Evolutionary conservation across 2,888 invertebrate genomes (phyloP), one percentile per base, ranked within the genome.

Genomic region (Xylophagus ater): DNA sequence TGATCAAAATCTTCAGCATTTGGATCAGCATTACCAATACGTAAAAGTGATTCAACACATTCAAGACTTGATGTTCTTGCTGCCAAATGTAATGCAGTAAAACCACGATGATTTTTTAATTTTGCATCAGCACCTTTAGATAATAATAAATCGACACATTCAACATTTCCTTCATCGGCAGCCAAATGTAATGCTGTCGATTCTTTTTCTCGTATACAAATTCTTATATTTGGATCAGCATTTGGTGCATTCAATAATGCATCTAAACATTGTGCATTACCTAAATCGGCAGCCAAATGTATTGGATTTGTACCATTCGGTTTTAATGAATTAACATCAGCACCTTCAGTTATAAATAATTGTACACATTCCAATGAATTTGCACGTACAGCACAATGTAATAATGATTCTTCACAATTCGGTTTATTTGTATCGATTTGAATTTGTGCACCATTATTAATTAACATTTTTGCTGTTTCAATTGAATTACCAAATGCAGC

Each of bases 401-500:
- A 67, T 25, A 84, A 72, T 17, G 81, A 81, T 53, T 85, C 85
- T 55, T 81, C 81, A 53, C 76, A 76, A 52, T 77, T 74, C n/a
- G 60, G 65, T 4, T 73, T 73, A 49, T 71, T 79, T 17, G 75
- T 77, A 28, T 81, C 76, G 40, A 78, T 68, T 45, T 74, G 72
- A 33, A 85, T 75, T 44, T 74, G 72, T 37, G 85, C 78, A 14
- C 80, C 81, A 46, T 73, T 73, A 45, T 74, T 74, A 45, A 89
- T 72, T 43, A 92, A 72, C 54, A 86, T 73, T 61, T 77, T 78
- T 39, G 84, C 81, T 10, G 86, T 85, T 53, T 82, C 78, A 37
- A 79, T 74, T 45, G 87, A 80, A 56, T 89, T 85, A 10, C 89
- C 86, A 64, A 88, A 87, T 21, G 89, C 88, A 10, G 90, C 86